These are phyloP conservation scores for Masnerella sp. DNA, from an alignment of 2,888 invertebrate genomes.

Conservation along the genomic window DNA sequence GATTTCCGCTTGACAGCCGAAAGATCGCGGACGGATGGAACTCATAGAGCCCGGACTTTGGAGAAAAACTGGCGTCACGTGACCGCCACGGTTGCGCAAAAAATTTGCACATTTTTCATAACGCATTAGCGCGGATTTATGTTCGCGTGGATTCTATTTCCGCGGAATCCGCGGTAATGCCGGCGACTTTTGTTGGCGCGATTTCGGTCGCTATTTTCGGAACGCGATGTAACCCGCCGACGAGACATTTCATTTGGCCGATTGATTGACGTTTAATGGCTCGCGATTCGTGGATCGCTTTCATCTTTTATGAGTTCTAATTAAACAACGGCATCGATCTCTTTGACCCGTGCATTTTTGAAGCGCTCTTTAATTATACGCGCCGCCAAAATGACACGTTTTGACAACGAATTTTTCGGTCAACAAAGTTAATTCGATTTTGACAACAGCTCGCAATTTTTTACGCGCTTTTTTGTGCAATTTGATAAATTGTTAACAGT, in stretches of 20 bases:
- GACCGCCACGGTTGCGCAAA: slow-evolving; percentile 37
- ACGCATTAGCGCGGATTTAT: slow-evolving; percentile 51
- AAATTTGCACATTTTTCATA: slow-evolving; percentile 55
- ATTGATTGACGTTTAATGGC: neutral
- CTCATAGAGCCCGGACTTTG: slow-evolving; percentile 51
- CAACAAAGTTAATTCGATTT: too few relatives aligned
- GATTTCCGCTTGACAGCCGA: slow-evolving; percentile 53
- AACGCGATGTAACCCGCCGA: neutral
- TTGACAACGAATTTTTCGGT: too few relatives aligned
- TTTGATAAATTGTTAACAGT: too few relatives aligned
- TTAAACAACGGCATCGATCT: too few relatives aligned
- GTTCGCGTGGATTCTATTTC: slow-evolving; percentile 49
- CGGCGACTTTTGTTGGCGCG: slow-evolving; percentile 15
- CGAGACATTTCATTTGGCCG: neutral
- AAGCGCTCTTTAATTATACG: too few relatives aligned
- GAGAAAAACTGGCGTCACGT: slow-evolving; percentile 45
- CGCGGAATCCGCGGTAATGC: slow-evolving; percentile 21
- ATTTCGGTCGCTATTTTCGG: neutral
- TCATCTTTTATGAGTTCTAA: too few relatives aligned
- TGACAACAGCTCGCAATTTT: too few relatives aligned
- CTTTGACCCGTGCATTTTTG: too few relatives aligned
- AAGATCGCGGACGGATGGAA: slow-evolving; percentile 55
- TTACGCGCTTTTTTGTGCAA: too few relatives aligned
- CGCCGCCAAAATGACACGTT: too few relatives aligned
- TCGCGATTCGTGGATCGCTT: too few relatives aligned